These are phyloP conservation scores for Chromobotia macracanthus DNA, from an alignment of 2,797 vertebrate species.

Conservation along the genomic window DNA sequence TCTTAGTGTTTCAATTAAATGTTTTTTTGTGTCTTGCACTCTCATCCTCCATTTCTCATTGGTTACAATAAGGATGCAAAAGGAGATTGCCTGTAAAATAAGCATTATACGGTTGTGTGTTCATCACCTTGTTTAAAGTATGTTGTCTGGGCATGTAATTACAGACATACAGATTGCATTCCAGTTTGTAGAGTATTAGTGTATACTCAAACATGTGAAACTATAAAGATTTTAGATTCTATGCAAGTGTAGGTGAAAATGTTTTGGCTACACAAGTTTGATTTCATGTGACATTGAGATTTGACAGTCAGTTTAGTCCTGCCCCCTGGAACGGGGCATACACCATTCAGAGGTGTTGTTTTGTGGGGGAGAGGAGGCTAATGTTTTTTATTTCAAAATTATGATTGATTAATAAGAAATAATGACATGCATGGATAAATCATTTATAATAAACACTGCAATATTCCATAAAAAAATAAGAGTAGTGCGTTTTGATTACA, in stretches of 20 bases:
- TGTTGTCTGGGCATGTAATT: conserved; percentile 4
- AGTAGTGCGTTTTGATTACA: too few species aligned
- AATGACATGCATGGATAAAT: too few species aligned
- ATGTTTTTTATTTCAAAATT: too few species aligned
- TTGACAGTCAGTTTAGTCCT: too few species aligned
- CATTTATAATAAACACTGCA: too few species aligned
- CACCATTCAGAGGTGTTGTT: too few species aligned
- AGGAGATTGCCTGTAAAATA: conserved; percentile 43
- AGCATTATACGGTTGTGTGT: conserved; percentile 43
- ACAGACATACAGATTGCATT: not conserved
- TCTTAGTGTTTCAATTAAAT: conserved; percentile 73
- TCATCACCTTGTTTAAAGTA: conserved; percentile 41
- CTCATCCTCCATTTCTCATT: conserved; percentile 28
- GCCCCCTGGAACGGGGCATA: too few species aligned
- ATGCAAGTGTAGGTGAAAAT: too few species aligned
- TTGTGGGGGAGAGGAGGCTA: too few species aligned
- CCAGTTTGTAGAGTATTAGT: not conserved
- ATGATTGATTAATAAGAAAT: too few species aligned
- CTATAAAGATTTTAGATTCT: not conserved
- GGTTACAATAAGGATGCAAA: conserved; percentile 46
- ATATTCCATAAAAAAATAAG: too few species aligned
- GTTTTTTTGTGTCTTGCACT: conserved; percentile 45
- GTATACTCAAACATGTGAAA: not conserved
- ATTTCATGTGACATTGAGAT: not conserved
- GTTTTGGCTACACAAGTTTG: not conserved